Evolutionary conservation across 2,113 vertebrate species (phyloP).

Genomic region (Ptyas mucosa): DNA sequence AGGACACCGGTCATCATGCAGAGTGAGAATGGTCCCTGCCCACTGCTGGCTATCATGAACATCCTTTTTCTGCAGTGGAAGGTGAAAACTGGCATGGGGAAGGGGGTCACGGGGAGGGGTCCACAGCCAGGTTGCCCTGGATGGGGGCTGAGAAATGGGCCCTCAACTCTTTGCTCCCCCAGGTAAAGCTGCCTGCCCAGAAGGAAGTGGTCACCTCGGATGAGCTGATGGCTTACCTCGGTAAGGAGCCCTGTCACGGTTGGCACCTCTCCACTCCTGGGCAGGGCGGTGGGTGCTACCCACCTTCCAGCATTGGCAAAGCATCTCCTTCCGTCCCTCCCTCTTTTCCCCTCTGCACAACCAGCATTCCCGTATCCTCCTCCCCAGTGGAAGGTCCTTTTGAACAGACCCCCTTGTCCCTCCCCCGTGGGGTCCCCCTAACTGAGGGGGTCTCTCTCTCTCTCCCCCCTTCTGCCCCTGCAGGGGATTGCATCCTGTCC

Average conservation of each 20-base stretch:
- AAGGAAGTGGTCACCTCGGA: slow-evolving; percentile 87
- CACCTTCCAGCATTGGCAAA: background rate
- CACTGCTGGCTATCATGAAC: slow-evolving; percentile 93
- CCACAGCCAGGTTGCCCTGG: background rate
- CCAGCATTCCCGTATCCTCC: background rate
- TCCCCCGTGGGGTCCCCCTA: background rate
- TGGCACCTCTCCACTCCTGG: background rate
- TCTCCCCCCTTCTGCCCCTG: background rate
- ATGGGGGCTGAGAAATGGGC: background rate
- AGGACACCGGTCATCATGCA: slow-evolving; percentile 85
- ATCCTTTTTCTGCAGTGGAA: slow-evolving; percentile 90
- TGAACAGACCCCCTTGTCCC: background rate
- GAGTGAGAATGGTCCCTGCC: slow-evolving; percentile 90
- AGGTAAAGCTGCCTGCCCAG: slow-evolving; percentile 88
- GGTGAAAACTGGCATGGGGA: slow-evolving; percentile 58
- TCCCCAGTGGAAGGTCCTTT: background rate
- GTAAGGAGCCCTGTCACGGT: slow-evolving; percentile 60
- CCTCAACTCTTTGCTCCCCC: background rate
- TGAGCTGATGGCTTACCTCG: slow-evolving; percentile 89
- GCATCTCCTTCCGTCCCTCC: background rate
- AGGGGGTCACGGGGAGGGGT: background rate
- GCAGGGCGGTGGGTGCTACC: background rate
- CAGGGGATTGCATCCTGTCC: slow-evolving; percentile 89
- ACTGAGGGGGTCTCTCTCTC: background rate
- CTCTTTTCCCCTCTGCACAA: background rate